phyloP scores from a whole-genome alignment of 2,888 invertebrate genomes.

The Acrobasis consociella region DNA sequence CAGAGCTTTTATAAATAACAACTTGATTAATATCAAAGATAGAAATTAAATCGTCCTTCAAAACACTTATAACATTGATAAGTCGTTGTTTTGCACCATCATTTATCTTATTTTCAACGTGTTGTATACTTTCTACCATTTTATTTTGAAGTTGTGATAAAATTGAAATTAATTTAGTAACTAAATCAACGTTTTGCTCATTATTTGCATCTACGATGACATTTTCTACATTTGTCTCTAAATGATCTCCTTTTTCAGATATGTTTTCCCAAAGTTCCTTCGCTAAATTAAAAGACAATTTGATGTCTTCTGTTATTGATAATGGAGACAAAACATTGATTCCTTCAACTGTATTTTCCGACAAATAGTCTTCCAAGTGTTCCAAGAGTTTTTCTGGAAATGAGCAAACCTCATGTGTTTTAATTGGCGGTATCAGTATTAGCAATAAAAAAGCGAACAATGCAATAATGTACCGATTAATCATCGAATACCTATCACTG shows the following conservation, averaged over 20 bases:
- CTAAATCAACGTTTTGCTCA: not conserved
- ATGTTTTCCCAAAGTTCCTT: constrained; percentile 16
- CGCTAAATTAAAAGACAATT: constrained; percentile 12
- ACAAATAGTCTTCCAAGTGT: constrained; percentile 20
- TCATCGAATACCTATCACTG: too few relatives aligned
- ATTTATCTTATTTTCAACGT: not conserved
- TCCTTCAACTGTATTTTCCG: constrained; percentile 6
- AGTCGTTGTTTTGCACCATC: not conserved
- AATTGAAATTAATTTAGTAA: not conserved
- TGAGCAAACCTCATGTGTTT: constrained; percentile 12
- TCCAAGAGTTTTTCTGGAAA: constrained; percentile 23
- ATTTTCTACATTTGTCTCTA: not conserved
- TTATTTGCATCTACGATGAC: not conserved
- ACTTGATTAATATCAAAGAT: not conserved
- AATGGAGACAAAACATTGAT: constrained; percentile 1
- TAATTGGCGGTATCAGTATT: not conserved
- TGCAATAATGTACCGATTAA: not conserved
- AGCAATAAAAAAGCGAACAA: not conserved
- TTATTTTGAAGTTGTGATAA: constrained; percentile 1
- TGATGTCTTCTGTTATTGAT: not conserved
- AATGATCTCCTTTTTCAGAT: not conserved
- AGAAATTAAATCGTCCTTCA: constrained; percentile 11
- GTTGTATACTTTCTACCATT: not conserved
- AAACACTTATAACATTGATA: not conserved
- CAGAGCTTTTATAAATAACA: not conserved